phyloP scores from a whole-genome alignment of 2,888 invertebrate species.

The Helicoverpa assulta region DNA sequence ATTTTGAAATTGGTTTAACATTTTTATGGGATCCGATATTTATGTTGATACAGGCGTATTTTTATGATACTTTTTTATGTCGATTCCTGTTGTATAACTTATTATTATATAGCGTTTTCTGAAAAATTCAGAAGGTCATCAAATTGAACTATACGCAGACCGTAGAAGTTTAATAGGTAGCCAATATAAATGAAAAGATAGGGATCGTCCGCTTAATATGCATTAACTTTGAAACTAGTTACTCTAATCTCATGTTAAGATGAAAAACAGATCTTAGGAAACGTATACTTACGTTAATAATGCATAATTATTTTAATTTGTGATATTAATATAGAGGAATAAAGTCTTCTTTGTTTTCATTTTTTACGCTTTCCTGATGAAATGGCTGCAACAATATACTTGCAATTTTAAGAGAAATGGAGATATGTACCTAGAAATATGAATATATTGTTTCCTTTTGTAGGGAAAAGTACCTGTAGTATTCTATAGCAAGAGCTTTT shows the following conservation, averaged over 20 bases:
- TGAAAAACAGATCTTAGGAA: constrained; percentile 23
- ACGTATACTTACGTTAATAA: neutral
- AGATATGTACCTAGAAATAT: neutral
- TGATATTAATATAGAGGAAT: too few species aligned
- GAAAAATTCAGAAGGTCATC: constrained; percentile 8
- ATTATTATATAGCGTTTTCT: neutral
- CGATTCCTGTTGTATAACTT: constrained; percentile 1
- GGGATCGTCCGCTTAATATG: constrained; percentile 37
- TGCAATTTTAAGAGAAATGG: too few species aligned
- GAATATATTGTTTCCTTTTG: neutral
- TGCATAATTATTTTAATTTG: too few species aligned
- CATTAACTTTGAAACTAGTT: constrained; percentile 50
- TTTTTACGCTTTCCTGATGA: too few species aligned
- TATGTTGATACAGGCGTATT: constrained; percentile 27
- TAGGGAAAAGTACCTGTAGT: neutral
- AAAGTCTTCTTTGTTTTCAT: too few species aligned
- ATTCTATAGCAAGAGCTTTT: constrained; percentile 6
- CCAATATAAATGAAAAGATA: constrained; percentile 16
- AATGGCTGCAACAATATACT: neutral
- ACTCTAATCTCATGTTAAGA: constrained; percentile 26
- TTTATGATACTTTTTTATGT: constrained; percentile 37
- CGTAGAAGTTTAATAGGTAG: constrained; percentile 3
- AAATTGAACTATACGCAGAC: neutral
- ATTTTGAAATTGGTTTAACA: constrained; percentile 60
- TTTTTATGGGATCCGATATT: constrained; percentile 56